A percentile compares a stretch with the other conserved stretches of the same genome.
phyloP scores from a whole-genome alignment of 2,888 invertebrate species.

The Orthonychiurus folsomi region DNA sequence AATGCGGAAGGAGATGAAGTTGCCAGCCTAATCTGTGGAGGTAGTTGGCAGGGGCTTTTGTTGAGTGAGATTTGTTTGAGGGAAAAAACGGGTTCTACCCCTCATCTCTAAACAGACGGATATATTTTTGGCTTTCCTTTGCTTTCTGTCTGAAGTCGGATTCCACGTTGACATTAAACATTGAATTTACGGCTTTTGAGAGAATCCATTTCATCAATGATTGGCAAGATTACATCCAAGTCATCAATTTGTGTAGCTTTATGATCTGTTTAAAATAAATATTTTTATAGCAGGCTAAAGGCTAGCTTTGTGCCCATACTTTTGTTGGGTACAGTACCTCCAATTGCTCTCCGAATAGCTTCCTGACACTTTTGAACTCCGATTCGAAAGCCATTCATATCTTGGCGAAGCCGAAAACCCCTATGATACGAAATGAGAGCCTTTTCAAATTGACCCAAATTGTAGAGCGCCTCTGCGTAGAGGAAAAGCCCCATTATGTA shows the following conservation, averaged over 20 bases:
- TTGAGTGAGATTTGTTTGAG: no score
- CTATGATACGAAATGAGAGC: conserved; percentile 38
- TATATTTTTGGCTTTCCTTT: no score
- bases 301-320: no score
- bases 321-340: no score
- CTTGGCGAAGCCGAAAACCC: conserved; percentile 32
- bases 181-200: conserved; percentile 19
- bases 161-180: no score
- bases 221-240: conserved; percentile 33
- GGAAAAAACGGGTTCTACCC: no score
- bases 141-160: no score
- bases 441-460: conserved; percentile 39
- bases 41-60: no score
- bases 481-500: conserved; percentile 35
- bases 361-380: conserved; percentile 39
- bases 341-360: conserved; percentile 37
- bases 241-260: conserved; percentile 26
- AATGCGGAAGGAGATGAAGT: no score
- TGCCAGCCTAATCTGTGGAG: no score
- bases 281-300: no score
- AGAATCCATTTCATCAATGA: conserved; percentile 33
- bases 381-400: conserved; percentile 36
- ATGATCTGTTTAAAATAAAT: not conserved
- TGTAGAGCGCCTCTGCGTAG: conserved; percentile 38
- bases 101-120: no score